Base-by-base conservation (phyloP, 2,888 invertebrate species). In the Apodemia duryi region DNA sequence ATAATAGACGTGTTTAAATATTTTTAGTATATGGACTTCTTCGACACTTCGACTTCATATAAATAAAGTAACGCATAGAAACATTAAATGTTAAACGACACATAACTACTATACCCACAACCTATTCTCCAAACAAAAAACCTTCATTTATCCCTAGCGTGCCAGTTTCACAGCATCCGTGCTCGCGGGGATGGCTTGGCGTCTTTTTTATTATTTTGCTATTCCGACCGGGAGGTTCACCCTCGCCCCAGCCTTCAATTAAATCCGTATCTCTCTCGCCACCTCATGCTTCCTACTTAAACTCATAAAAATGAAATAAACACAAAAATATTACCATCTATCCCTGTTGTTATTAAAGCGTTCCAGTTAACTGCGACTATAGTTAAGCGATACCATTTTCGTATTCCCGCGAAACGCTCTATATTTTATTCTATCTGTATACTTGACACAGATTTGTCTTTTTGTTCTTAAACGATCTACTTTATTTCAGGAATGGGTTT, bases 91-190 rank as follows among this genome's bases (percentile, higher is more conserved):
- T 60, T 60, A 60, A 60, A 32, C 32, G 35, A 60, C 57, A 60
- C 57, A 60, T 35, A 60, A 35, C 35, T 35, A 60, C 35, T 60
- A 88, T 86, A 86, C 80, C 21, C 80, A 82, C 85, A 88, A 21
- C 49, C 49, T 51, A 61, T 62, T 60, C 57, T 35, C 63, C 35
- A 87, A 90, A 87, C 91, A 89, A 88, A 73, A 90, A 89, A 86
- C 82, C 82, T 88, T 89, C 88, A 91, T 91, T 91, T 90, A 89
- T 90, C 86, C 88, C 84, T 85, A 81, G 85, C 84, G 91, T 89
- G 88, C 90, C 90, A 90, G 88, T 91, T 90, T 90, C 91, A 89
- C 86, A 85, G 90, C 86, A 86, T 89, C 89, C 90, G 89, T 76
- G 88, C 88, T 87, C 80, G 88, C 85, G 85, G 89, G 86, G 85